These are phyloP conservation scores for Corbicula japonica DNA, from an alignment of 2,888 invertebrate species.

Conservation along the genomic window DNA sequence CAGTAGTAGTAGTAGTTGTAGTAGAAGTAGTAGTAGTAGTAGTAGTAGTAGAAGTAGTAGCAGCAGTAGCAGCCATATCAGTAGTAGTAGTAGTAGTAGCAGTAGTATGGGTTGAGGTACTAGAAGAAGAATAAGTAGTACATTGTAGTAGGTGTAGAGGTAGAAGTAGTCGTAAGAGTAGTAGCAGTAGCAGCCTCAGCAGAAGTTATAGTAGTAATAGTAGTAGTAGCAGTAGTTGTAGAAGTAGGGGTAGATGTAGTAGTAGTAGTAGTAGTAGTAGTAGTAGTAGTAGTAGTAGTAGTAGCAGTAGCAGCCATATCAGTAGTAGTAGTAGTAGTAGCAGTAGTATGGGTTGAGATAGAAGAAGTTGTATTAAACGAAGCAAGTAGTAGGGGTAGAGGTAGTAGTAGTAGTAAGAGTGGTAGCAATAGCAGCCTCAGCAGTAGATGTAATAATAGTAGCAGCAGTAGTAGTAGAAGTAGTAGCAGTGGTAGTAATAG, in stretches of 20 bases:
- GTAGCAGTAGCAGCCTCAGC: slow-evolving; percentile 21
- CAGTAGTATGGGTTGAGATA: slow-evolving; percentile 11
- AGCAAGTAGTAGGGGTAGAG: slow-evolving; percentile 20
- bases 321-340: slow-evolving; percentile 26
- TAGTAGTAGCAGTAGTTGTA: slow-evolving; percentile 27
- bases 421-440: slow-evolving; percentile 3
- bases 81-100: slow-evolving; percentile 13
- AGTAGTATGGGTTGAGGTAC: neutral
- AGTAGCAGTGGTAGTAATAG: slow-evolving; percentile 1
- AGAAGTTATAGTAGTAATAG: slow-evolving; percentile 10
- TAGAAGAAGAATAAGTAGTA: slow-evolving; percentile 10
- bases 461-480: neutral
- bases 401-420: slow-evolving; percentile 12
- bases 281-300: slow-evolving; percentile 14
- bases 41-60: slow-evolving; percentile 22
- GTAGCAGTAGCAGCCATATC: slow-evolving; percentile 22
- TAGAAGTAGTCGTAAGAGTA: slow-evolving; percentile 22
- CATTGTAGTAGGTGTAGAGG: slow-evolving; percentile 15
- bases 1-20: slow-evolving; percentile 31
- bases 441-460: neutral
- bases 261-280: slow-evolving; percentile 9
- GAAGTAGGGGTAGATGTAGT: slow-evolving; percentile 14
- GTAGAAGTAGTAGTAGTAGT: slow-evolving; percentile 30
- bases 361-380: neutral
- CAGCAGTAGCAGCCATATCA: slow-evolving; percentile 10